phyloP scores from a whole-genome alignment of 2,797 vertebrate species.

The Botia kubotai region DNA sequence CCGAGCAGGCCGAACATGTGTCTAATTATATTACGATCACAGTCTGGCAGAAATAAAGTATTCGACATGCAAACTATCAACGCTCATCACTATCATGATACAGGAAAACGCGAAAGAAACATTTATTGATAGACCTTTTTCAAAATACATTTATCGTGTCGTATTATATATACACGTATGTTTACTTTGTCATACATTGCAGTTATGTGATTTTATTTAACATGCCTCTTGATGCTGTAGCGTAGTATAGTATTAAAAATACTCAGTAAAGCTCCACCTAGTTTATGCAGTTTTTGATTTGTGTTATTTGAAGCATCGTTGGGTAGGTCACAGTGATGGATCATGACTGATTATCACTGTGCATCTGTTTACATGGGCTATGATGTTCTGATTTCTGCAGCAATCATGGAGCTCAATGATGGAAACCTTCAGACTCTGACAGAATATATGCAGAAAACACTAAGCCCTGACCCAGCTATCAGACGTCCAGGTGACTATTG shows the following conservation, averaged over 20 bases:
- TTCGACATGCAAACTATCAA: no score
- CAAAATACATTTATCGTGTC: not conserved
- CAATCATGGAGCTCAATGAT: constrained; percentile 94
- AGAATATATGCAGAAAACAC: constrained; percentile 93
- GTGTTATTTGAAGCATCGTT: not conserved
- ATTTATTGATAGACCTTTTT: not conserved
- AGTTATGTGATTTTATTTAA: not conserved
- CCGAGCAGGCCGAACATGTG: not conserved
- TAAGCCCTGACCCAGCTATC: constrained; percentile 92
- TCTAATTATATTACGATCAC: not conserved
- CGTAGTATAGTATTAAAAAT: not conserved
- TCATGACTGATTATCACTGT: not conserved
- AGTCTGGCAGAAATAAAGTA: not conserved
- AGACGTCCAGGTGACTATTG: constrained; percentile 88
- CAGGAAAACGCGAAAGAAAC: not conserved
- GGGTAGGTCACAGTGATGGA: not conserved
- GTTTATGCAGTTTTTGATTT: not conserved
- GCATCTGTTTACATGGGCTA: not conserved
- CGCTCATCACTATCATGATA: not conserved
- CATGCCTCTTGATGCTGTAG: not conserved
- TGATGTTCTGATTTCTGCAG: constrained; percentile 26
- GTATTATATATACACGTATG: not conserved
- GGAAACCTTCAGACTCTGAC: constrained; percentile 93
- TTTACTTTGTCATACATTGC: not conserved
- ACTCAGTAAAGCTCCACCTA: not conserved